phyloP scores from a whole-genome alignment of 2,888 invertebrate genomes.

The Piscicola geometra region DNA sequence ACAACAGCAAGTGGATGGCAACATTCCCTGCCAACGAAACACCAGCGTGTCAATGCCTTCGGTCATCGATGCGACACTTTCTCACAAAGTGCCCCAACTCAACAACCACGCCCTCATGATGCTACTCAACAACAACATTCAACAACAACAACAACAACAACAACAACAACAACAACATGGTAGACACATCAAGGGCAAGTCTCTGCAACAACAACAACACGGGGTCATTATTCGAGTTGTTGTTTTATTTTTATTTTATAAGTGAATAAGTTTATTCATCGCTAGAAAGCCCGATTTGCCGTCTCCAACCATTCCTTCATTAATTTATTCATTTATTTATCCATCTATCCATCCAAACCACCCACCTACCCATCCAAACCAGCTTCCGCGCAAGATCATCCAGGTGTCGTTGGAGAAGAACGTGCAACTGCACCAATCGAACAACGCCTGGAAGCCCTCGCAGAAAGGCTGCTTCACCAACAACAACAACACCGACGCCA shows the following conservation, averaged over 20 bases:
- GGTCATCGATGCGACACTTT: neutral
- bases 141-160: conserved; percentile 8
- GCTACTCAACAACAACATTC: conserved; percentile 1
- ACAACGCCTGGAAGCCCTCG: conserved; percentile 85
- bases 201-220: conserved; percentile 11
- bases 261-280: no score
- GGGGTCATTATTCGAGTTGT: no score
- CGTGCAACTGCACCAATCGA: conserved; percentile 76
- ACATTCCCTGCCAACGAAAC: no score
- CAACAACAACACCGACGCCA: neutral
- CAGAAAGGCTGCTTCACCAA: conserved; percentile 39
- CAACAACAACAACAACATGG: conserved; percentile 21
- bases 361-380: no score
- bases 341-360: no score
- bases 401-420: conserved; percentile 61
- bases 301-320: no score
- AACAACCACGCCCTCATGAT: conserved; percentile 23
- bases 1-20: neutral
- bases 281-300: no score
- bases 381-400: conserved; percentile 49
- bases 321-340: no score
- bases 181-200: conserved; percentile 28
- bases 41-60: conserved; percentile 29
- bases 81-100: conserved; percentile 2
- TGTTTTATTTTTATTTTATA: no score